Evolutionary conservation across 2,888 invertebrate genomes (phyloP).

Genomic region (Pogonocherus hispidulus): DNA sequence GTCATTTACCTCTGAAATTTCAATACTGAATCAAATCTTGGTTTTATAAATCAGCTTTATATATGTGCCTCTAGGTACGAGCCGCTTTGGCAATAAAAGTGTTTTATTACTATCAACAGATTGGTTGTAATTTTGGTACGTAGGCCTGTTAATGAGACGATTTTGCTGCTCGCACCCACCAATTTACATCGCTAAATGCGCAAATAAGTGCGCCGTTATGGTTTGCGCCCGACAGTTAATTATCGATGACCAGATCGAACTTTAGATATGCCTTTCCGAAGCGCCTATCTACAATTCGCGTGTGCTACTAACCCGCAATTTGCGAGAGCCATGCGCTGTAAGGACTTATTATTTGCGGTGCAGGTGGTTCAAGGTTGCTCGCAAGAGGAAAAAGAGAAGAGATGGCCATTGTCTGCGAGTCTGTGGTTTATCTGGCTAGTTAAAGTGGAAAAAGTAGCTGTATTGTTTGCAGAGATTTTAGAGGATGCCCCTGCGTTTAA

Average conservation of each 20-base stretch:
- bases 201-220: constrained; percentile 33
- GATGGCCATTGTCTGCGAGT: not conserved
- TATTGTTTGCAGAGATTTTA: not conserved
- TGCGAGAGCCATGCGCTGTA: constrained; percentile 28
- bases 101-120: too few species aligned
- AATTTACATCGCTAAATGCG: constrained; percentile 30
- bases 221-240: constrained; percentile 38
- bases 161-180: constrained; percentile 8
- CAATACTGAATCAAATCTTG: too few species aligned
- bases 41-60: too few species aligned
- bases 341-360: constrained; percentile 30
- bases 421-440: not conserved
- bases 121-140: too few species aligned
- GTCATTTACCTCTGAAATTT: too few species aligned
- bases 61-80: too few species aligned
- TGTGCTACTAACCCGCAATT: constrained; percentile 56
- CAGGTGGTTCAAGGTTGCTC: constrained; percentile 22
- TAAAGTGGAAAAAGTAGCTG: not conserved
- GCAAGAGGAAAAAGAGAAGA: not conserved
- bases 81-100: too few species aligned
- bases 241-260: constrained; percentile 45
- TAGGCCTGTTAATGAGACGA: not conserved
- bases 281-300: constrained; percentile 50
- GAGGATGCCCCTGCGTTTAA: too few species aligned
- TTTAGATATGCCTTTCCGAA: constrained; percentile 44